A percentile compares a stretch with the other conserved stretches of the same genome.
Evolutionary conservation across 2,113 vertebrate species (phyloP).

Genomic region (Dicentrarchus labrax): DNA sequence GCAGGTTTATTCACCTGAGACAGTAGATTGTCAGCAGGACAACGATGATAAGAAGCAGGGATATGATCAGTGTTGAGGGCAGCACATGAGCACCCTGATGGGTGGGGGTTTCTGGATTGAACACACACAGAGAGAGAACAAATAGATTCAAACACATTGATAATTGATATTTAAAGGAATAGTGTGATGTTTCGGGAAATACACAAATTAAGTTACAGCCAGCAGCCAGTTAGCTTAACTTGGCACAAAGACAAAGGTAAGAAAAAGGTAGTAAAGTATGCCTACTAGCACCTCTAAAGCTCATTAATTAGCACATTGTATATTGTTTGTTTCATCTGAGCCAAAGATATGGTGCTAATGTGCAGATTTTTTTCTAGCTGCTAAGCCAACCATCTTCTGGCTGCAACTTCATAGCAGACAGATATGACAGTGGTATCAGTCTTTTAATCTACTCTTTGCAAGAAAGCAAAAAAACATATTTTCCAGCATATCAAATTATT

Average conservation of each 20-base stretch:
- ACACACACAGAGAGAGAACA: constrained; percentile 23
- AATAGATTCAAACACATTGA: neutral
- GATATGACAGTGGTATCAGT: neutral
- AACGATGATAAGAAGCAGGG: constrained; percentile 87
- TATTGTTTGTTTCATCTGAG: neutral
- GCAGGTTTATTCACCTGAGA: constrained; percentile 85
- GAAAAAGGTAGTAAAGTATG: neutral
- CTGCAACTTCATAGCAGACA: no score
- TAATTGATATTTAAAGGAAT: neutral
- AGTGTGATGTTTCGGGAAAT: neutral
- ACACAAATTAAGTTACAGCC: no score
- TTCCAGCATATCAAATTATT: neutral
- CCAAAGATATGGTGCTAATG: neutral
- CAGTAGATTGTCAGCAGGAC: constrained; percentile 90
- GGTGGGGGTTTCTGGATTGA: constrained; percentile 73
- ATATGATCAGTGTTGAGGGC: constrained; percentile 89
- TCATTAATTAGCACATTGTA: neutral
- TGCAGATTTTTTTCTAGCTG: neutral
- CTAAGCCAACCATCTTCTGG: neutral
- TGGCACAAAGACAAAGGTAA: neutral
- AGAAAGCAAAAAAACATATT: neutral
- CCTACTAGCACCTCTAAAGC: neutral
- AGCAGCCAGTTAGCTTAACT: neutral
- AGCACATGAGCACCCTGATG: constrained; percentile 86
- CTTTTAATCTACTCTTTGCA: neutral